These are phyloP conservation scores for Dicrostonyx torquatus DNA, from an alignment of 2,797 vertebrate genomes.

Conservation along the genomic window DNA sequence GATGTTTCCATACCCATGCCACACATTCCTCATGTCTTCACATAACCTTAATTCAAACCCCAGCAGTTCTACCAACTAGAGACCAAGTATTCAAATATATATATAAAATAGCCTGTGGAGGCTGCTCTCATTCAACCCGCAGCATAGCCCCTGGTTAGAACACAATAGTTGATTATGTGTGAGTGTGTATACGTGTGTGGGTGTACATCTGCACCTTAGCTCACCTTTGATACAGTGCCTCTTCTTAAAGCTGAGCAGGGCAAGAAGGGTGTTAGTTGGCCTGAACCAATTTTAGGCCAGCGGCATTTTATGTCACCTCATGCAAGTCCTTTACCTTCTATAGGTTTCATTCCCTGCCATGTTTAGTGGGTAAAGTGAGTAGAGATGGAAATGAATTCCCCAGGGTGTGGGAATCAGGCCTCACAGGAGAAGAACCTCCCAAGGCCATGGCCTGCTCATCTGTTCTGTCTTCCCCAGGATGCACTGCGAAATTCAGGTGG, in stretches of 20 bases:
- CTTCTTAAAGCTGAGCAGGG: background rate
- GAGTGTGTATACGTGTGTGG: background rate
- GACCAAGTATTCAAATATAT: too few species aligned
- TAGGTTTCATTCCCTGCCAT: background rate
- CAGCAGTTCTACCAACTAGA: background rate
- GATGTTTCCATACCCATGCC: background rate
- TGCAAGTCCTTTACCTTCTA: background rate
- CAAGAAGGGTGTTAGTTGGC: background rate
- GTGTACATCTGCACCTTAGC: background rate
- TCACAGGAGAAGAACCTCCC: background rate
- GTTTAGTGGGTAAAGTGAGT: background rate
- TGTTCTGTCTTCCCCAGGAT: slow-evolving; percentile 86
- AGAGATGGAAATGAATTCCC: background rate
- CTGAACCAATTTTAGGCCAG: background rate
- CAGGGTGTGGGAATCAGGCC: background rate
- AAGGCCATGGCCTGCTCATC: fast-evolving
- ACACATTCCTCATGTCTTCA: too few species aligned
- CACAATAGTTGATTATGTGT: background rate
- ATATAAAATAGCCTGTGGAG: background rate
- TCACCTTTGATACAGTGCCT: background rate
- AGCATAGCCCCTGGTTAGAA: background rate
- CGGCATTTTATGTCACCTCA: background rate
- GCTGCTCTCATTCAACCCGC: background rate
- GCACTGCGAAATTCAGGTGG: slow-evolving; percentile 93
- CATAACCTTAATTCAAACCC: background rate